Evolutionary conservation across 2,113 vertebrate species (phyloP).

Genomic region (Mormoops blainvillei): DNA sequence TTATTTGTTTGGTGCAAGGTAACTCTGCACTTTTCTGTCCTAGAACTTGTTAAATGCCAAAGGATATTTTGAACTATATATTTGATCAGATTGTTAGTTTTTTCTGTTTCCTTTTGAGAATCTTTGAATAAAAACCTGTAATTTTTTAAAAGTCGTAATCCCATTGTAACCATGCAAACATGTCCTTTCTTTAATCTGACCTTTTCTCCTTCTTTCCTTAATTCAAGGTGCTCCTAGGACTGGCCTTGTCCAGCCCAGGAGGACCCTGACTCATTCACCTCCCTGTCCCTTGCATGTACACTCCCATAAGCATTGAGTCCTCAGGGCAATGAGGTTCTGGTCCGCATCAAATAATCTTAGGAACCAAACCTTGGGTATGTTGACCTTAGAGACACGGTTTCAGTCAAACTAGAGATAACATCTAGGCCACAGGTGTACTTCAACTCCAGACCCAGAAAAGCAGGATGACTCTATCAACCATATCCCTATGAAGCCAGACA

Average conservation of each 20-base stretch:
- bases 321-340: neutral
- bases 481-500: neutral
- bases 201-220: neutral
- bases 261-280: neutral
- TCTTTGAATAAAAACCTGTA: neutral
- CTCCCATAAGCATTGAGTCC: neutral
- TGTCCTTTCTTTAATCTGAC: neutral
- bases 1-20: conserved; percentile 94
- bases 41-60: conserved; percentile 95
- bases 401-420: neutral
- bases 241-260: neutral
- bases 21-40: conserved; percentile 92
- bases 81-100: conserved; percentile 94
- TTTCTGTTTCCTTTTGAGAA: conserved; percentile 88
- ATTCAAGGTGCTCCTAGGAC: neutral
- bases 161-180: neutral
- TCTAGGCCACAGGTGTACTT: neutral
- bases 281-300: neutral
- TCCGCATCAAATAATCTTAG: neutral
- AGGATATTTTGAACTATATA: conserved; percentile 92
- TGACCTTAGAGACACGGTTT: neutral
- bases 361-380: neutral
- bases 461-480: neutral
- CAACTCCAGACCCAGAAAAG: neutral
- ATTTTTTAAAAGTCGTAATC: neutral